Evolutionary conservation across 2,113 vertebrate species (phyloP).

Genomic region (Mobula hypostoma): DNA sequence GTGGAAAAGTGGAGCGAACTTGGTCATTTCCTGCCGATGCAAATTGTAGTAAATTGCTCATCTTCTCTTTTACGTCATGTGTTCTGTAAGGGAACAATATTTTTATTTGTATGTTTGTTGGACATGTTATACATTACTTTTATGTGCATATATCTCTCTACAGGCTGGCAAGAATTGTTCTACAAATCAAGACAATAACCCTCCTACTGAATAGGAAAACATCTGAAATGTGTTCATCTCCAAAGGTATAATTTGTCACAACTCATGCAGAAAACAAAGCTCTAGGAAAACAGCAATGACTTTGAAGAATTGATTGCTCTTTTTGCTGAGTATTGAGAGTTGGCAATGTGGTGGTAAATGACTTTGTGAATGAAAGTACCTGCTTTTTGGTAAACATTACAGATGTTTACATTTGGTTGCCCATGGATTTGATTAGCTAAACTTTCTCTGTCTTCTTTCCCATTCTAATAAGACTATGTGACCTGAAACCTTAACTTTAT

Average conservation of each 20-base stretch:
- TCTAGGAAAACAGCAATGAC: not conserved
- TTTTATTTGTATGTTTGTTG: not conserved
- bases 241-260: slow-evolving; percentile 22
- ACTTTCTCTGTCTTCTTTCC: not conserved
- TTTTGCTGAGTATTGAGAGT: not conserved
- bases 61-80: not conserved
- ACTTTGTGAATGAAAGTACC: not conserved
- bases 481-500: too few species aligned
- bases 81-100: not conserved
- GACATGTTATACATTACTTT: not conserved
- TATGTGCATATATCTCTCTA: not conserved
- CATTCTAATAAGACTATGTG: too few species aligned
- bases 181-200: not conserved
- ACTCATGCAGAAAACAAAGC: not conserved
- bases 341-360: not conserved
- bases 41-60: not conserved
- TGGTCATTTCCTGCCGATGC: not conserved
- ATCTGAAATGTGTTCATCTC: not conserved
- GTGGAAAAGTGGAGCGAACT: not conserved
- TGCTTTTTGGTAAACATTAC: not conserved
- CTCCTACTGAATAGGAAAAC: not conserved
- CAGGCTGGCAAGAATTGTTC: slow-evolving; percentile 30
- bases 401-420: not conserved
- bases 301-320: not conserved
- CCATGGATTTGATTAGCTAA: not conserved